These are phyloP conservation scores for Chrysogorgia sp. DNA, from an alignment of 92 coral and sea anemone genomes.

Conservation along the genomic window DNA sequence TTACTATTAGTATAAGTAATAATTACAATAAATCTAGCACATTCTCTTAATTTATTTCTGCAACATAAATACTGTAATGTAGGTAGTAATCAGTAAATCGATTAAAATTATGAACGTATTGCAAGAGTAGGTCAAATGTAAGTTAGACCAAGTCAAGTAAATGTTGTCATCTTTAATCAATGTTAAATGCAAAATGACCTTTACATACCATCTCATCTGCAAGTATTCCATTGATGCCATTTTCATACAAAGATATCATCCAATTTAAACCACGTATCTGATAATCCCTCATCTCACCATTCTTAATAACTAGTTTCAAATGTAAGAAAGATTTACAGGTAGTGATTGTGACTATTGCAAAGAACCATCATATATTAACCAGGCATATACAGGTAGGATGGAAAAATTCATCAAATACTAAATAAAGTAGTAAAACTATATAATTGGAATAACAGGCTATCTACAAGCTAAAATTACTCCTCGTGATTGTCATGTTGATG, in stretches of 20 bases:
- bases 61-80: too few species aligned
- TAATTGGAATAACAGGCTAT: too few species aligned
- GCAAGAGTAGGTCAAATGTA: neutral
- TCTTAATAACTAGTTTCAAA: constrained; percentile 70
- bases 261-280: constrained; percentile 98
- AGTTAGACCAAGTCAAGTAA: neutral
- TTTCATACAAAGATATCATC: constrained; percentile 94
- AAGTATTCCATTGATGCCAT: constrained; percentile 98
- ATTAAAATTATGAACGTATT: neutral
- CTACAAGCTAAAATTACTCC: too few species aligned
- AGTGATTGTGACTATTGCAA: neutral
- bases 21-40: too few species aligned
- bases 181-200: neutral
- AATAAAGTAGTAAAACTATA: too few species aligned
- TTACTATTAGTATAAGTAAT: too few species aligned
- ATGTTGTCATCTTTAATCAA: neutral
- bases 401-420: too few species aligned
- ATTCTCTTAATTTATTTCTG: too few species aligned
- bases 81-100: neutral
- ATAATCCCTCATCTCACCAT: constrained; percentile 98
- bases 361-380: neutral
- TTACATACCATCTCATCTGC: constrained; percentile 96
- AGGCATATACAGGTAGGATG: too few species aligned
- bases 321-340: neutral
- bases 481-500: too few species aligned